Conservation (phyloP, 2,888 invertebrate species). For the Cephonodes hylas region DNA sequence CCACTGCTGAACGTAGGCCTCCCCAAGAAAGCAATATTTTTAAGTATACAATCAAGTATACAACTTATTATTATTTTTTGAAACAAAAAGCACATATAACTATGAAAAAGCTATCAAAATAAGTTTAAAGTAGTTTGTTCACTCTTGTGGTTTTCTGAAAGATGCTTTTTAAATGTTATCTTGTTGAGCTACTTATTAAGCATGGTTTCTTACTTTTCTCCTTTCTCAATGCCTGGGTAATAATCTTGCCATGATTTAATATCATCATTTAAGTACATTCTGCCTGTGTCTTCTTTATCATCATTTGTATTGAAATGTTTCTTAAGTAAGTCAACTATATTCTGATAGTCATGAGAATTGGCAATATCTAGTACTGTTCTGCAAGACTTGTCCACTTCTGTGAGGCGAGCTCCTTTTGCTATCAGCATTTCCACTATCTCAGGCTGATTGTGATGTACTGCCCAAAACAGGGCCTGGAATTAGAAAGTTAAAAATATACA, state of each 20-base stretch:
- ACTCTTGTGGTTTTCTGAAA: too few species aligned
- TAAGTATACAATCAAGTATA: too few species aligned
- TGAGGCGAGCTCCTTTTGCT: slow-evolving; percentile 70
- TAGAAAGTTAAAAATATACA: slow-evolving; percentile 14
- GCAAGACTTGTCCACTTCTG: slow-evolving; percentile 73
- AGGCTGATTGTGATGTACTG: slow-evolving; percentile 78
- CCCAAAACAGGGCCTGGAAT: slow-evolving; percentile 83
- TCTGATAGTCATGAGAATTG: slow-evolving; percentile 67
- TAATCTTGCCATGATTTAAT: slow-evolving; percentile 71
- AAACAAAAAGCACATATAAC: too few species aligned
- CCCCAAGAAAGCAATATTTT: too few species aligned
- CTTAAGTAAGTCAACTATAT: slow-evolving; percentile 70
- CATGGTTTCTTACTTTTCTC: slow-evolving; percentile 47
- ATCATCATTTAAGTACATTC: slow-evolving; percentile 32
- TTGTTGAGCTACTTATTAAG: background rate
- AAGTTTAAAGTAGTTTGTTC: too few species aligned
- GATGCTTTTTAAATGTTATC: too few species aligned
- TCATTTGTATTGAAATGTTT: slow-evolving; percentile 49
- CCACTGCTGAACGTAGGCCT: too few species aligned
- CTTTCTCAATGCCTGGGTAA: slow-evolving; percentile 68
- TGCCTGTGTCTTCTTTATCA: slow-evolving; percentile 32
- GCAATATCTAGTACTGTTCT: slow-evolving; percentile 80
- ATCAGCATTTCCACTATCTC: slow-evolving; percentile 79
- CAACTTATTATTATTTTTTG: too few species aligned
- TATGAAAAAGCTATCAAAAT: background rate